phyloP scores from a whole-genome alignment of 1,140 invertebrate genomes.

The Plodia interpunctella region DNA sequence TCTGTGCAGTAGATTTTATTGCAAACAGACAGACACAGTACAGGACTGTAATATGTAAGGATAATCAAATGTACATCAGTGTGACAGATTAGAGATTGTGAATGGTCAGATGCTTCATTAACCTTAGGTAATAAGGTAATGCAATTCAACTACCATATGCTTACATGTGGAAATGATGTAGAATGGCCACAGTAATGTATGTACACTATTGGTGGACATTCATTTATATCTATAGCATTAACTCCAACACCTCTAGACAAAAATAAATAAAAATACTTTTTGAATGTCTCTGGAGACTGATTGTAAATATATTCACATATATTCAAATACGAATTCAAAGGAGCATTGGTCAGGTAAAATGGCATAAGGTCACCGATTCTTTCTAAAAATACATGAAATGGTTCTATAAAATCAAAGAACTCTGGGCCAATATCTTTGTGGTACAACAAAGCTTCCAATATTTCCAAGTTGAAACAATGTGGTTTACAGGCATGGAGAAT shows the following conservation, averaged over 20 bases:
- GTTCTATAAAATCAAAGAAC: constrained; percentile 59
- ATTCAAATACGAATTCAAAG: constrained; percentile 62
- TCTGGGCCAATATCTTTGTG: constrained; percentile 55
- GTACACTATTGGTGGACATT: constrained; percentile 73
- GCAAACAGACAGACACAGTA: too few relatives aligned
- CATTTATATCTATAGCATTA: constrained; percentile 52
- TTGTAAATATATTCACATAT: constrained; percentile 71
- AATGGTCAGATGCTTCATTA: too few relatives aligned
- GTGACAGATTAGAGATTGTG: too few relatives aligned
- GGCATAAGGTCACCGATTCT: constrained; percentile 47
- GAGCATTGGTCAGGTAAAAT: constrained; percentile 50
- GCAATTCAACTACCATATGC: constrained; percentile 24
- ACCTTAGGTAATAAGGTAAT: too few relatives aligned
- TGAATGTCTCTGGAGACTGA: constrained; percentile 51
- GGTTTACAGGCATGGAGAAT: constrained; percentile 66
- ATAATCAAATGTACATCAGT: too few relatives aligned
- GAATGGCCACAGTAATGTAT: constrained; percentile 57
- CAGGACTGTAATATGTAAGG: too few relatives aligned
- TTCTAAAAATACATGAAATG: constrained; percentile 51
- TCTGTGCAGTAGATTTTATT: too few relatives aligned
- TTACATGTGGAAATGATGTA: constrained; percentile 56
- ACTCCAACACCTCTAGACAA: constrained; percentile 58
- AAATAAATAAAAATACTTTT: constrained; percentile 62
- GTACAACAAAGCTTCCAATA: constrained; percentile 52
- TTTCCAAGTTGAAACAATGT: constrained; percentile 65